phyloP scores from a whole-genome alignment of 2,888 invertebrate genomes.

The Buathra laborator region DNA sequence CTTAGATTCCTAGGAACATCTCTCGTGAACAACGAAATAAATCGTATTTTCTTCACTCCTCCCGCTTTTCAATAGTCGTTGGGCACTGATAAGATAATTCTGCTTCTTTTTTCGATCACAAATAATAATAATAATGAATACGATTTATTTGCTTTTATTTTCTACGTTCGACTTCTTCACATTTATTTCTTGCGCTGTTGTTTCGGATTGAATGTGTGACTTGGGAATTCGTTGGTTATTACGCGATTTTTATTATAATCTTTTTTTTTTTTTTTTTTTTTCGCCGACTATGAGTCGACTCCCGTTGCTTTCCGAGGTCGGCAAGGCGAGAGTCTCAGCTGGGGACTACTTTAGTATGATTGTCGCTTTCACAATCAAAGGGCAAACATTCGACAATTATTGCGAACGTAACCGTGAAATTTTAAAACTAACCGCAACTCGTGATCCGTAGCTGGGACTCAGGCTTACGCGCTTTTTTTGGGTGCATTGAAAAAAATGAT shows the following conservation, averaged over 20 bases:
- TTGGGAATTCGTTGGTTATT: not conserved
- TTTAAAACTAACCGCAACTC: not conserved
- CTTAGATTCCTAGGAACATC: conserved; percentile 23
- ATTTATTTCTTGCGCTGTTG: not conserved
- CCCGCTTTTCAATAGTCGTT: not conserved
- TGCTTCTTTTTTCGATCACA: not conserved
- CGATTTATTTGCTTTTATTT: conserved; percentile 3
- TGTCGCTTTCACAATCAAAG: not conserved
- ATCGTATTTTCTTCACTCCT: not conserved
- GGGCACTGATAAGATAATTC: conserved; percentile 2
- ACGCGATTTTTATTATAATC: not conserved
- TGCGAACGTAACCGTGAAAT: not conserved
- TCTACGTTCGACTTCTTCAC: not conserved
- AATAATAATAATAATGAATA: not conserved
- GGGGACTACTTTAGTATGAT: not conserved
- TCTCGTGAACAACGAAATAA: conserved; percentile 17
- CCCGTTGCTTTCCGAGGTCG: not conserved
- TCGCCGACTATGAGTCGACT: not conserved
- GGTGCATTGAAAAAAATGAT: not conserved
- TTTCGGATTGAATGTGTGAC: not conserved
- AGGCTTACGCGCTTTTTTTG: not conserved
- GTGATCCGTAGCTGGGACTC: not conserved
- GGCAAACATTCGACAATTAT: not conserved
- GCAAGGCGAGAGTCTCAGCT: not conserved
- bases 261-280: conserved; percentile 28